A percentile compares a stretch with the other conserved stretches of the same genome.
These are phyloP conservation scores for Anhinga anhinga DNA, from an alignment of 2,113 vertebrate genomes.

Conservation along the genomic window DNA sequence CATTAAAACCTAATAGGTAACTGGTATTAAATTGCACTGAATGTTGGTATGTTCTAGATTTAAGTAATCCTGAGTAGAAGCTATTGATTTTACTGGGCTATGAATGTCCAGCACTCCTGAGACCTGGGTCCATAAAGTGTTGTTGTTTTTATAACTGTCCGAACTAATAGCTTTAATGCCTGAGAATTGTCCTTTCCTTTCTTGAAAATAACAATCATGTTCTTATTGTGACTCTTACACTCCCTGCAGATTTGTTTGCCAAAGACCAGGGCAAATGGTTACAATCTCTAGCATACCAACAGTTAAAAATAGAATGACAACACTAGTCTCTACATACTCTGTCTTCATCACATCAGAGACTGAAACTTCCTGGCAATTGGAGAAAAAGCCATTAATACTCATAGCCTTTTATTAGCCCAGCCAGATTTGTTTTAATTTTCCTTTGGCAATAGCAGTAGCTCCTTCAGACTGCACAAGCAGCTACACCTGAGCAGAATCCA, in stretches of 20 bases:
- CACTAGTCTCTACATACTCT: background rate
- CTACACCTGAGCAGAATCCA: conserved; percentile 60
- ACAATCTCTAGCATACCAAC: background rate
- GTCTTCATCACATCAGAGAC: conserved; percentile 44
- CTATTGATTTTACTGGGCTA: conserved; percentile 42
- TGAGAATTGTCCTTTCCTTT: background rate
- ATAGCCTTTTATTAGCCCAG: conserved; percentile 50
- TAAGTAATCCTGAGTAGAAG: background rate
- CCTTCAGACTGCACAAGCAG: conserved; percentile 48
- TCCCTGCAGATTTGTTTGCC: background rate
- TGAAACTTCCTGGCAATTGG: conserved; percentile 61
- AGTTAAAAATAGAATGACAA: conserved; percentile 20
- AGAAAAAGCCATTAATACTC: conserved; percentile 65
- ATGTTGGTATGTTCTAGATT: background rate
- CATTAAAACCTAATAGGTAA: background rate
- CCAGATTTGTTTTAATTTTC: conserved; percentile 75
- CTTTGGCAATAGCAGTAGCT: conserved; percentile 53
- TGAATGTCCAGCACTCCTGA: conserved; percentile 38
- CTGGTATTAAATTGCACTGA: background rate
- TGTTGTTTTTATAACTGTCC: conserved; percentile 20
- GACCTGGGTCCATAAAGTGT: background rate
- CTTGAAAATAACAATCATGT: background rate
- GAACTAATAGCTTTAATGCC: background rate
- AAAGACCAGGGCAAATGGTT: background rate
- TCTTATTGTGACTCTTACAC: background rate